Conservation (phyloP, 1,140 invertebrate species). For the Cardiocondyla obscurior region DNA sequence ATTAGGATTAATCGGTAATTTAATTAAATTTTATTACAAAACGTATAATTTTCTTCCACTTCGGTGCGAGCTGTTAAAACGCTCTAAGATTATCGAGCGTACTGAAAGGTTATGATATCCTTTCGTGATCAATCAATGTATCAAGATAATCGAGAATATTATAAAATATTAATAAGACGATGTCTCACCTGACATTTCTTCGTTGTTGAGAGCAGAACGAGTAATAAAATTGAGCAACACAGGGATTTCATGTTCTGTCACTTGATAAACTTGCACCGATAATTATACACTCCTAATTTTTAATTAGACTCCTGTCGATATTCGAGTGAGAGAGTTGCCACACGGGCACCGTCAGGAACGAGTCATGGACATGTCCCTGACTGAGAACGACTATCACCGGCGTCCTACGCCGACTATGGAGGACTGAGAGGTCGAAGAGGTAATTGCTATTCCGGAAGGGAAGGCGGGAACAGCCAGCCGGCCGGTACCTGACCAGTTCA, state of each 20-base stretch:
- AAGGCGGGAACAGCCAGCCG: slow-evolving; percentile 73
- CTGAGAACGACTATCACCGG: slow-evolving; percentile 74
- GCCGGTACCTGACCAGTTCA: slow-evolving; percentile 77
- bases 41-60: background rate
- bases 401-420: slow-evolving; percentile 75
- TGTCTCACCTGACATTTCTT: slow-evolving; percentile 58
- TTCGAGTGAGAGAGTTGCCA: slow-evolving; percentile 53
- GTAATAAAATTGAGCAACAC: slow-evolving; percentile 37
- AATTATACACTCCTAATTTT: slow-evolving; percentile 22
- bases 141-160: background rate
- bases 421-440: slow-evolving; percentile 73
- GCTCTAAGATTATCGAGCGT: too few species aligned
- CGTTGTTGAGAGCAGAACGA: slow-evolving; percentile 9
- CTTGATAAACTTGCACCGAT: background rate
- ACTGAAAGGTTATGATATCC: too few species aligned
- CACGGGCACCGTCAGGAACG: slow-evolving; percentile 69
- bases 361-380: slow-evolving; percentile 70
- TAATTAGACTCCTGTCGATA: background rate
- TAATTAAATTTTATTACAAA: background rate
- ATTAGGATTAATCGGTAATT: background rate
- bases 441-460: slow-evolving; percentile 78
- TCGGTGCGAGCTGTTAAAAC: background rate
- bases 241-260: slow-evolving; percentile 66
- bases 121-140: too few species aligned
- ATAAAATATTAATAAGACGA: background rate